phyloP scores from a whole-genome alignment of 2,888 invertebrate species.

The Axea sp. region DNA sequence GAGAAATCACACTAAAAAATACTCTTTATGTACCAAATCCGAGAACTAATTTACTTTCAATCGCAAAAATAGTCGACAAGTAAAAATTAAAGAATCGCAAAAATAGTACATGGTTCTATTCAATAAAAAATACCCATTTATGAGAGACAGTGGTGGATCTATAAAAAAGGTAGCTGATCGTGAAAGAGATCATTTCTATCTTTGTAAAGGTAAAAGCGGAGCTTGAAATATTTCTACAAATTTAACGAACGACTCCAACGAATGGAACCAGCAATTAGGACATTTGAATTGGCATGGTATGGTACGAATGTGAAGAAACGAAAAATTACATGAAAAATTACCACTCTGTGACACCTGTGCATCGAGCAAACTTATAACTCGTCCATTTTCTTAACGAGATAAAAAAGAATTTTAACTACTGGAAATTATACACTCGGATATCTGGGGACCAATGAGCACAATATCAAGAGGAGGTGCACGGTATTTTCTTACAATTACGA shows the following conservation, averaged over 20 bases:
- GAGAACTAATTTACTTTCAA: background rate
- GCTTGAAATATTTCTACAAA: too few relatives aligned
- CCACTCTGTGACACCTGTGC: background rate
- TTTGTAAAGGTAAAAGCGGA: too few relatives aligned
- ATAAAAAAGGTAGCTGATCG: constrained; percentile 26
- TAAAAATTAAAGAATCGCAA: too few relatives aligned
- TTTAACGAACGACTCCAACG: background rate
- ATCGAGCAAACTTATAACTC: background rate
- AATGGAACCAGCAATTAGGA: constrained; percentile 20
- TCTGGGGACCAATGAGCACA: background rate
- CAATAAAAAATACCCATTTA: background rate
- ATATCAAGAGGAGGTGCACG: background rate
- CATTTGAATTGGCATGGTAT: too few relatives aligned
- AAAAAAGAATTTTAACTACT: background rate
- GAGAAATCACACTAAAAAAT: background rate
- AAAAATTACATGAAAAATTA: too few relatives aligned
- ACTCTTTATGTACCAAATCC: background rate
- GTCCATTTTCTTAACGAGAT: background rate
- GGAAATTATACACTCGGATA: background rate
- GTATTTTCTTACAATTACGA: background rate
- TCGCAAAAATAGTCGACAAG: background rate
- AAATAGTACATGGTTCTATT: background rate
- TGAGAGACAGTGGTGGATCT: background rate
- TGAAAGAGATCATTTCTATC: too few relatives aligned
- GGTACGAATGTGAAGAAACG: too few relatives aligned